Conservation (phyloP, 2,113 vertebrate species). For the Nannobrachium achirus region DNA sequence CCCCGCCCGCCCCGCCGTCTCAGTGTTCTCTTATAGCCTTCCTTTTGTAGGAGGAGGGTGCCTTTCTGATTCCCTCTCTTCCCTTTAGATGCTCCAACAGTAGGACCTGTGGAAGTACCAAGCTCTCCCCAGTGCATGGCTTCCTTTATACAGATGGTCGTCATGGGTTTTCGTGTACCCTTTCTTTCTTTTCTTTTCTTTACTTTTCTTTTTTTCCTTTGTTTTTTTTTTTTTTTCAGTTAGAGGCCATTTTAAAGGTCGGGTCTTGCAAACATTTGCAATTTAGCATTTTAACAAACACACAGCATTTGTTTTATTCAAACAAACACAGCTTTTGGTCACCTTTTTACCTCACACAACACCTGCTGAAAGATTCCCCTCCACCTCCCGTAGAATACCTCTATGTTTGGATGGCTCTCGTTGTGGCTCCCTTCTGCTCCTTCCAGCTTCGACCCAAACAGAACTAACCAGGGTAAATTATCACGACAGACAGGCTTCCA, state of each 20-base stretch:
- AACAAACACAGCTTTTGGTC: slow-evolving; percentile 61
- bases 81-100: slow-evolving; percentile 40
- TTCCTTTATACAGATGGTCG: slow-evolving; percentile 55
- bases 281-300: slow-evolving; percentile 60
- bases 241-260: slow-evolving; percentile 70
- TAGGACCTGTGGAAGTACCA: slow-evolving; percentile 57
- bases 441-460: slow-evolving; percentile 69
- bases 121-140: slow-evolving; percentile 60
- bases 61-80: slow-evolving; percentile 49
- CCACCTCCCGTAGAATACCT: slow-evolving; percentile 66
- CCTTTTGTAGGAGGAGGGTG: slow-evolving; percentile 53
- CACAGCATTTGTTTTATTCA: slow-evolving; percentile 57
- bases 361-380: slow-evolving; percentile 57
- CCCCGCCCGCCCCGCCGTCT: slow-evolving; percentile 48
- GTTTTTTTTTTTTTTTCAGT: slow-evolving; percentile 56
- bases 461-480: slow-evolving; percentile 67
- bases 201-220: too few relatives aligned
- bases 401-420: slow-evolving; percentile 55
- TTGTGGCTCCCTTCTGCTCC: slow-evolving; percentile 60
- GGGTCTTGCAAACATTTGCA: slow-evolving; percentile 66
- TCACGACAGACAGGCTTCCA: slow-evolving; percentile 38
- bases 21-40: slow-evolving; percentile 66
- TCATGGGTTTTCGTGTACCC: slow-evolving; percentile 56
- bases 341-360: slow-evolving; percentile 70
- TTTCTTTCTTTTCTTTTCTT: too few relatives aligned